A percentile compares a stretch with the other conserved stretches of the same genome.
phyloP scores from a whole-genome alignment of 2,113 vertebrate genomes.

The Pyrgilauda ruficollis region DNA sequence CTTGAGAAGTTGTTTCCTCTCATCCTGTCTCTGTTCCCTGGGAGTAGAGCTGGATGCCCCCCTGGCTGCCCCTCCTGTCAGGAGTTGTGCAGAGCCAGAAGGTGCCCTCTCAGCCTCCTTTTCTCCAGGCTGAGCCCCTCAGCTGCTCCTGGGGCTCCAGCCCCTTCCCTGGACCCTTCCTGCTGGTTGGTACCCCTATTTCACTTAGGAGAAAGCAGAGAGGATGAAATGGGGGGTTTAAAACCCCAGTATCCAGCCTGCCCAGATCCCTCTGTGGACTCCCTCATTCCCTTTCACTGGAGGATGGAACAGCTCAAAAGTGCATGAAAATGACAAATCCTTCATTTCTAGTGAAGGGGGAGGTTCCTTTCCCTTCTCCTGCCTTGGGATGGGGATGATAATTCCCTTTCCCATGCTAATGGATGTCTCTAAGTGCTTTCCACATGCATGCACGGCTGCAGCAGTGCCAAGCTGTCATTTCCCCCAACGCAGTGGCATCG shows the following conservation, averaged over 20 bases:
- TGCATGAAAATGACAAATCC: background rate
- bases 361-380: background rate
- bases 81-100: background rate
- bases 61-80: background rate
- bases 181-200: no score
- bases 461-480: background rate
- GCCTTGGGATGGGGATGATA: background rate
- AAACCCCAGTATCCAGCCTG: background rate
- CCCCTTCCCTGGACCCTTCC: background rate
- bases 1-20: fast-evolving
- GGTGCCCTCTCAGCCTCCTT: background rate
- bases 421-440: slow-evolving; percentile 7
- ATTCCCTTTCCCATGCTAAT: background rate
- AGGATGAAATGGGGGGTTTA: no score
- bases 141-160: background rate
- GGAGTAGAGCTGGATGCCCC: fast-evolving
- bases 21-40: background rate
- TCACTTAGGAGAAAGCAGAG: no score
- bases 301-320: background rate
- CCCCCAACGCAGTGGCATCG: background rate
- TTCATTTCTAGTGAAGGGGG: background rate
- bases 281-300: background rate
- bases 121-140: background rate
- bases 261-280: background rate
- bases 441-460: background rate